Base-by-base conservation (phyloP, 2,113 vertebrate species). In the Oncorhynchus masou region DNA sequence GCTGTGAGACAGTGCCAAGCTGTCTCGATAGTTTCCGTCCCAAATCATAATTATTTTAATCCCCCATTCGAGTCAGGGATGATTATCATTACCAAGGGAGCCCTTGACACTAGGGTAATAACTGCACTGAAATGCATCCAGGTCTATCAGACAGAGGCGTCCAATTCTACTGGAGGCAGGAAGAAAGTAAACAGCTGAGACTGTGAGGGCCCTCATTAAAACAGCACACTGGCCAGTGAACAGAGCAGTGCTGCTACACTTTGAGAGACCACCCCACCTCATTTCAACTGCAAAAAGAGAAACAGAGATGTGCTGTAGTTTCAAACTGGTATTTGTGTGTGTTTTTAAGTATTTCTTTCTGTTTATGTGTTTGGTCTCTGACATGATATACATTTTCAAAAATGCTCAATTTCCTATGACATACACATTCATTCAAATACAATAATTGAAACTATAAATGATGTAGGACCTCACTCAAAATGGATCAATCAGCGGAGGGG, bases 11-110 rank as follows among this genome's bases (percentile, higher is more conserved):
- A 45, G 62, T 75, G 51, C 76, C 78, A 86, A 78, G 71, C 74
- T 34, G 71, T 73, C 71, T 73, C 62, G 48, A 82, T 80, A 74
- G 48, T 25, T 74, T 51, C 69, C 24, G 69, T 72, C 71, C 45
- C 45, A 77, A 74, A 68, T 64, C 15, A 73, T 77, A 82, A 82
- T 77, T 77, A 81, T 86, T 88, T 89, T 77, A 68, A 79, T 83
- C 62, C 1, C 1, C 9, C 64, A 22, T 84, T 76, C 74, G 81
- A 69, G 45, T 31, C 34, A 59, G 75, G 68, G 27, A 77, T 85
- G 81, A 83, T 84, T 83, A 71, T 83, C 66, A 45, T 84, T 85
- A 79, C 76, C 83, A 75, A 73, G 84, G 80, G 84, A 75, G 79
- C 70, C 27, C 48, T 80, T 82, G 71, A 80, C 73, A 73, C 69